phyloP scores from a whole-genome alignment of 2,797 vertebrate genomes.

The Scarus forsteni region DNA sequence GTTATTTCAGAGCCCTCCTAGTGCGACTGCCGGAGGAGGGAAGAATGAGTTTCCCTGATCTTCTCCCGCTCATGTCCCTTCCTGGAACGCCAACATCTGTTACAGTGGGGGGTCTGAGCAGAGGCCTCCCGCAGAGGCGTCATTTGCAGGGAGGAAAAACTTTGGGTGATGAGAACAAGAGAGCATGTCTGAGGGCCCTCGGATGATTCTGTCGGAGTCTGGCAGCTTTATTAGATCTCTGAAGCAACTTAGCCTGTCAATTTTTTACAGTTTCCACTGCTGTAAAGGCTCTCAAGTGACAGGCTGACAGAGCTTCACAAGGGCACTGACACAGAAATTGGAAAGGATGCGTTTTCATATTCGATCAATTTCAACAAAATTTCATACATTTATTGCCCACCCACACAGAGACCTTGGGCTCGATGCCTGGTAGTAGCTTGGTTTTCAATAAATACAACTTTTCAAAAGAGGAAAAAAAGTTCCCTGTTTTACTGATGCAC shows the following conservation, averaged over 20 bases:
- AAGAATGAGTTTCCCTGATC: conserved; percentile 47
- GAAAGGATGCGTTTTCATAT: conserved; percentile 21
- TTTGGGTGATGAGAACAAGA: conserved; percentile 50
- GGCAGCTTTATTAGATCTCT: conserved; percentile 63
- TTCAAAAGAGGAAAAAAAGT: not conserved
- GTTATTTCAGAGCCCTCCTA: conserved; percentile 60
- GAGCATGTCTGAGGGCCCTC: conserved; percentile 43
- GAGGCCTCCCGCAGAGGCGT: conserved; percentile 53
- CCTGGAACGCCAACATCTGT: conserved; percentile 56
- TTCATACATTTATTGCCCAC: conserved; percentile 11
- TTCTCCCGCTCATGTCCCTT: conserved; percentile 36
- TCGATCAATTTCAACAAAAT: conserved; percentile 36
- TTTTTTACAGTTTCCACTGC: conserved; percentile 24
- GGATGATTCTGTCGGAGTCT: conserved; percentile 50
- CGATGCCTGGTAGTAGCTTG: not conserved
- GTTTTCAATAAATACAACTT: not conserved
- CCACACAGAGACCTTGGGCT: conserved; percentile 11
- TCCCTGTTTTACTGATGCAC: not conserved
- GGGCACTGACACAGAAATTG: conserved; percentile 32
- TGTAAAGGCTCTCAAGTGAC: conserved; percentile 28
- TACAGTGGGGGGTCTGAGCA: conserved; percentile 49
- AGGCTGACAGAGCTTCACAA: conserved; percentile 26
- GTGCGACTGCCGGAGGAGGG: conserved; percentile 31
- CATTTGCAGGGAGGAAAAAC: conserved; percentile 62
- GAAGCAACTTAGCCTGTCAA: conserved; percentile 39